A percentile compares a stretch with the other conserved stretches of the same genome.
Evolutionary conservation across 2,888 invertebrate genomes (phyloP).

Genomic region (Ametastegia equiseti): DNA sequence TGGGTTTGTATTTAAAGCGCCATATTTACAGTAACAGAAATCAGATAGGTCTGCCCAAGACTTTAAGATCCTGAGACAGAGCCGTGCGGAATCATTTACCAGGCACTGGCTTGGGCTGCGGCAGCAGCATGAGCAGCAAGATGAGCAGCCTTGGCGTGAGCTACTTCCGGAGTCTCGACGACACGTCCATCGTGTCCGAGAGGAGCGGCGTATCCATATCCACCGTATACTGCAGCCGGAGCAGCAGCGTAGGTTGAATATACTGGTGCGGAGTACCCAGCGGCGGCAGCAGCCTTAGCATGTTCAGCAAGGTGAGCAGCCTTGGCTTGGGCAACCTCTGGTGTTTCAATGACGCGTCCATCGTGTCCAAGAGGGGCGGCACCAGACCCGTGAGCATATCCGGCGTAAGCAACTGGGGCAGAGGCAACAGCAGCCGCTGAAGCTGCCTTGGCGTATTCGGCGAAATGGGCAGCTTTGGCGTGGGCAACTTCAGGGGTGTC

Average conservation of each 20-base stretch:
- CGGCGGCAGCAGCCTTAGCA: conserved; percentile 45
- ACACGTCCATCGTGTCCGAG: conserved; percentile 50
- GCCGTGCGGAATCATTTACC: conserved; percentile 11
- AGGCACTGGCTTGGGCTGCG: conserved; percentile 47
- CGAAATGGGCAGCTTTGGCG: conserved; percentile 55
- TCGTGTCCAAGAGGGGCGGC: conserved; percentile 48
- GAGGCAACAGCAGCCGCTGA: conserved; percentile 30
- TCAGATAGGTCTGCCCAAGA: conserved; percentile 25
- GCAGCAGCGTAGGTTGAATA: not conserved
- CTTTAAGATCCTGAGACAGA: not conserved
- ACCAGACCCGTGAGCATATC: conserved; percentile 36
- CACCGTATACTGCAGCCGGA: conserved; percentile 30
- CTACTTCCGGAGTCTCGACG: conserved; percentile 48
- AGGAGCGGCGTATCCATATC: conserved; percentile 48
- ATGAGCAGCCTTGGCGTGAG: conserved; percentile 48
- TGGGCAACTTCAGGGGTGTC: conserved; percentile 57
- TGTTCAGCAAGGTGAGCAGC: conserved; percentile 50
- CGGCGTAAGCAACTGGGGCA: conserved; percentile 4
- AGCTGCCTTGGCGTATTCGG: conserved; percentile 52
- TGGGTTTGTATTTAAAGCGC: conserved; percentile 22
- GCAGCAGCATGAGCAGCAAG: conserved; percentile 49
- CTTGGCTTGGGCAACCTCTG: conserved; percentile 48
- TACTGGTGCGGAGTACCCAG: conserved; percentile 4
- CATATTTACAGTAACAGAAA: conserved; percentile 43
- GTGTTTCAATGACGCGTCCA: conserved; percentile 46